Conservation (phyloP, 30 jellyfish, hydroid and myxozoan genomes). For the Turritopsis dohrnii region DNA sequence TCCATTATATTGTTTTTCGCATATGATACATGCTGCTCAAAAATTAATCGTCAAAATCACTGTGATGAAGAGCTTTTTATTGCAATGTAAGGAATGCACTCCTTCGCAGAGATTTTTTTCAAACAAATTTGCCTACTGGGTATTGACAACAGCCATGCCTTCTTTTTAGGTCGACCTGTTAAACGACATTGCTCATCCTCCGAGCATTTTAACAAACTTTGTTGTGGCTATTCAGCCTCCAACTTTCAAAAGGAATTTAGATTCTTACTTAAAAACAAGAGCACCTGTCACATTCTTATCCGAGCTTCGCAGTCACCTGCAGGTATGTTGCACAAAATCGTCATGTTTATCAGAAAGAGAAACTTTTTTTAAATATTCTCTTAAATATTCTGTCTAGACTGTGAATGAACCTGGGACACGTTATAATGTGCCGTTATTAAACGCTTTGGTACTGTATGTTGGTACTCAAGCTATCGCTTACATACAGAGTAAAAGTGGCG, state of each 20-base stretch:
- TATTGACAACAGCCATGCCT: neutral
- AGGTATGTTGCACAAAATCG: constrained; percentile 36
- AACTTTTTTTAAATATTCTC: too few relatives aligned
- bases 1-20: too few relatives aligned
- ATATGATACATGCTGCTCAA: too few relatives aligned
- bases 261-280: constrained; percentile 83
- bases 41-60: too few relatives aligned
- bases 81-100: too few relatives aligned
- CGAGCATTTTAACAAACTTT: constrained; percentile 82
- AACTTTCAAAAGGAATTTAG: constrained; percentile 74
- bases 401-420: constrained; percentile 82
- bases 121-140: too few relatives aligned
- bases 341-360: too few relatives aligned
- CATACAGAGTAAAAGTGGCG: constrained; percentile 91
- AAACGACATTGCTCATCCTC: constrained; percentile 92
- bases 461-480: constrained; percentile 97
- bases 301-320: constrained; percentile 80
- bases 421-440: constrained; percentile 87
- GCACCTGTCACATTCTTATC: constrained; percentile 96
- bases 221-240: constrained; percentile 89
- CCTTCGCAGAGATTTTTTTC: too few relatives aligned
- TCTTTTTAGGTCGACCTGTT: constrained; percentile 68
- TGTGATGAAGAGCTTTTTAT: too few relatives aligned
- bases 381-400: constrained; percentile 28
- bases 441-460: constrained; percentile 88